phyloP scores from a whole-genome alignment of 1,140 invertebrate genomes.

The Euura lappo region DNA sequence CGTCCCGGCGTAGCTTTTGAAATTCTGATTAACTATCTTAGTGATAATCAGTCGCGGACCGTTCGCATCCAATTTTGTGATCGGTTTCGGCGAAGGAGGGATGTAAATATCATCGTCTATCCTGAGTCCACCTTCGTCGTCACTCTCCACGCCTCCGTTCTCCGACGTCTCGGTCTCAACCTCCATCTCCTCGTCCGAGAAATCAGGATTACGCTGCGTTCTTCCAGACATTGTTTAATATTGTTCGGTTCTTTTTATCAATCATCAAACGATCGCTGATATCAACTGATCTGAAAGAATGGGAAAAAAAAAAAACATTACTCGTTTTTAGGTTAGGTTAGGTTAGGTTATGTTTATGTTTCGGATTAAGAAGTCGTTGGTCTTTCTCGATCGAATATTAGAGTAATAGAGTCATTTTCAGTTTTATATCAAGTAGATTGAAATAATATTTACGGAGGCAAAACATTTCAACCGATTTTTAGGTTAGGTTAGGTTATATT shows the following conservation, averaged over 20 bases:
- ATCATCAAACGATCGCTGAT: neutral
- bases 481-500: neutral
- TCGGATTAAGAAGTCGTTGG: too few species aligned
- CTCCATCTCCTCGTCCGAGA: slow-evolving; percentile 28
- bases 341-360: too few species aligned
- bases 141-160: slow-evolving; percentile 59
- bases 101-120: slow-evolving; percentile 86
- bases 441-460: too few species aligned
- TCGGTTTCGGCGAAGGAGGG: slow-evolving; percentile 79
- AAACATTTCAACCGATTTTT: too few species aligned
- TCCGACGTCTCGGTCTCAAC: slow-evolving; percentile 37
- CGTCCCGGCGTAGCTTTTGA: slow-evolving; percentile 95
- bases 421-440: too few species aligned
- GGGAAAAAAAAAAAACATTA: neutral
- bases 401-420: too few species aligned
- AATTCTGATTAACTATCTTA: slow-evolving; percentile 92
- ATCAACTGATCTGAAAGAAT: neutral
- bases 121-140: slow-evolving; percentile 68
- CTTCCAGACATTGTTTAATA: slow-evolving; percentile 26
- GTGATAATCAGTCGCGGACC: slow-evolving; percentile 89
- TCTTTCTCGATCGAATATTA: too few species aligned
- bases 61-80: slow-evolving; percentile 70
- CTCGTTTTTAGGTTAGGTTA: too few species aligned
- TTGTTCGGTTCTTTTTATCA: neutral
- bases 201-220: slow-evolving; percentile 18